Evolutionary conservation across 1,140 invertebrate species (phyloP), one percentile per base, ranked within the genome.

Genomic region (Elysia chlorotica): DNA sequence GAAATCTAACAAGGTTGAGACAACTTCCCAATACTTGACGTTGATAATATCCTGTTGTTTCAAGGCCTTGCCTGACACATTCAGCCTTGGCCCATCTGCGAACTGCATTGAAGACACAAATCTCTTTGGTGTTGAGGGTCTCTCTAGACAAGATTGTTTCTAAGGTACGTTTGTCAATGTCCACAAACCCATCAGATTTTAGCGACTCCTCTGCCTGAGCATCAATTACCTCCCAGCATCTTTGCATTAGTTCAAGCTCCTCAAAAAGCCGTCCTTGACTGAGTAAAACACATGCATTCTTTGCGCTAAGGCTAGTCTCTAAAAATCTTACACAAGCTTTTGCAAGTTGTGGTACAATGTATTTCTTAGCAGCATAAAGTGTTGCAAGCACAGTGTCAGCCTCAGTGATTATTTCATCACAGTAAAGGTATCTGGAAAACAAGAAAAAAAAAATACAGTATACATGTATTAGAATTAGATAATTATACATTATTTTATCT

Each of bases 221-320:
- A 85, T 96, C 94, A 79, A 96, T 96, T 54, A 98, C 96, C 90
- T 95, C 93, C 76, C 95, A 89, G 81, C 94, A 96, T 25, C 93
- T 86, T 17, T 92, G 90, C 70, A 92, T 93, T n/a, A 96, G 83
- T 77, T 92, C 90, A 2, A 92, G 91, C 82, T 95, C 93, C 84
- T 95, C 93, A 88, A 95, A 95, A 31, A 95, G 83, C 35, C 93
- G 86, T 1, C 94, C 93, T 80, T 91, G 91, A 2, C 93, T 93
- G 33, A 96, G 85, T 19, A 95, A 87, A 79, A 95, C 88, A 81
- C 95, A 95, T 25, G 94, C 94, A 89, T 95, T 95, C 76, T 94
- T 92, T 36, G 92, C 91, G 68, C 91, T 91, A 21, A 95, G 89
- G 85, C 94, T 94, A 35, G 91, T 91, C 81, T 94, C 92, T 19